Evolutionary conservation across 2,888 invertebrate species (phyloP), one percentile per base, ranked within the genome.

Genomic region (Cantharis nigra): DNA sequence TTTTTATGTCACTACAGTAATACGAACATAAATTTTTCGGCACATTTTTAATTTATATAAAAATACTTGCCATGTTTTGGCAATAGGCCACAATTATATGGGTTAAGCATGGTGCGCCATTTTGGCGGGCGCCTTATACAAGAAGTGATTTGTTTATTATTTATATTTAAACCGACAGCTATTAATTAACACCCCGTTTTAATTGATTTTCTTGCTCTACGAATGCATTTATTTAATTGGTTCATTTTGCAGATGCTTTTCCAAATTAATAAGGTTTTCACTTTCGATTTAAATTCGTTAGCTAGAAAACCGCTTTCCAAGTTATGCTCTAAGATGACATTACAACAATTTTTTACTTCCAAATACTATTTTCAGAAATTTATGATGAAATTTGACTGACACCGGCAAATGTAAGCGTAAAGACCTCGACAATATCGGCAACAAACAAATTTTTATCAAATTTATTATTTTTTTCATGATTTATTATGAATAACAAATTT

Each of bases 1-100:
- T 72, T 69, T 71, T 65, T 63, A 18, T 78, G 74, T 78, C 74
- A 72, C 67, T 63, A 63, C 20, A 63, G 78, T 75, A 78, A 78
- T 72, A 71, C 23, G 64, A 26, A 63, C 65, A 78, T 78, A 78
- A 75, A 78, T 78, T 75, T 78, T 75, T 72, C 73, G 70, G 62
- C 78, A 72, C 71, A 70, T 78, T 78, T 78, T 78, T 69, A 77
- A 74, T 77, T 77, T 77, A 77, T 69, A 74, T 74, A 71, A 77
- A 77, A 75, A 74, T 74, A 71, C 69, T 71, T 64, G 63, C 69
- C 71, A 62, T 20, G 30, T 28, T 74, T 72, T 78, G 78, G 78
- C 78, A 71, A 23, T 49, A 30, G 63, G 75, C 78, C 78, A 78
- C 30, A 62, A 62, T 63, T 73, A 78, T 75, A 72, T 78, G 70